Percentiles rank a stretch among this genome's conserved stretches.
Evolutionary conservation across 2,797 vertebrate genomes (phyloP).

Genomic region (Labeo calbasu): DNA sequence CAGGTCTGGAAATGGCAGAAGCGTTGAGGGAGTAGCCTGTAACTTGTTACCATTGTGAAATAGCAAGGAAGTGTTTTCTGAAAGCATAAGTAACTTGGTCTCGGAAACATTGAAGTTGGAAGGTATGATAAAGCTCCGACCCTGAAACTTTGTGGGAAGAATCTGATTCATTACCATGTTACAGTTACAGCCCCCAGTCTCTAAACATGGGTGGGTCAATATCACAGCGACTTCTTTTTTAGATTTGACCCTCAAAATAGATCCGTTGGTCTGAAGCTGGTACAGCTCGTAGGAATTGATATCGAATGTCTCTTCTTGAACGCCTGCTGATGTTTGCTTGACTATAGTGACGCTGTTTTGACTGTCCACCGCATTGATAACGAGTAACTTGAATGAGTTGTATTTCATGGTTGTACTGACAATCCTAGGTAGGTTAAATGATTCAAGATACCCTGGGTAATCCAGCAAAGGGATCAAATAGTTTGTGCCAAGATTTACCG

Average conservation of each 20-base stretch:
- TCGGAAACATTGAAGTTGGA: accelerated
- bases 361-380: constrained; percentile 59
- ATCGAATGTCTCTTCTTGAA: accelerated
- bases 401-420: constrained; percentile 22
- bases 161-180: constrained; percentile 64
- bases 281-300: constrained; percentile 12
- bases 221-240: constrained; percentile 58
- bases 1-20: not conserved
- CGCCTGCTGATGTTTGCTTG: accelerated
- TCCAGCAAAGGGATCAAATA: constrained; percentile 67
- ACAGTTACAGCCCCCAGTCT: constrained; percentile 62
- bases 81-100: constrained; percentile 54
- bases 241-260: accelerated
- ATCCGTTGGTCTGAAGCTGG: constrained; percentile 44
- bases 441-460: accelerated
- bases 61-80: not conserved
- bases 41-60: not conserved
- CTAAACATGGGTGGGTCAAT: constrained; percentile 69
- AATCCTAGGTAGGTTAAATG: not conserved
- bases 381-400: constrained; percentile 66
- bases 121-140: constrained; percentile 64
- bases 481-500: constrained; percentile 31
- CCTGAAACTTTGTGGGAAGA: not conserved
- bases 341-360: constrained; percentile 39
- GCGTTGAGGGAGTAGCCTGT: not conserved